Conservation (phyloP, 2,113 vertebrate genomes). For the Pygoscelis antarcticus region DNA sequence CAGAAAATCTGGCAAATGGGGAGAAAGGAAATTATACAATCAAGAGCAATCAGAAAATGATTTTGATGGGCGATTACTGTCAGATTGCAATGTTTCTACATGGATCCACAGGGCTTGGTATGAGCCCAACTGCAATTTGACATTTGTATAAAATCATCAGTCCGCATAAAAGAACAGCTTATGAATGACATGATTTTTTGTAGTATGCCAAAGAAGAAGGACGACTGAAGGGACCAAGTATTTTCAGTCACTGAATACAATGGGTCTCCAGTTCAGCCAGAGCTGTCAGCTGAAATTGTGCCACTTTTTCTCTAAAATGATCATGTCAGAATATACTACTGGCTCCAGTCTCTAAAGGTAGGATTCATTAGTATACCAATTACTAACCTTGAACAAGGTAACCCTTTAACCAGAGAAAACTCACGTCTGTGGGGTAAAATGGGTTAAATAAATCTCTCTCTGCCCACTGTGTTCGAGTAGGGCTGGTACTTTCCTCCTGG, state of each 20-base stretch:
- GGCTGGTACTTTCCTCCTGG: background rate
- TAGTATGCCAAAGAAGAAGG: background rate
- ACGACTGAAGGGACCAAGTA: background rate
- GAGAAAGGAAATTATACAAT: constrained; percentile 15
- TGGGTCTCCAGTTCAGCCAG: background rate
- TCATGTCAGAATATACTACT: background rate
- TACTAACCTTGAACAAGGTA: background rate
- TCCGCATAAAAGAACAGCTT: background rate
- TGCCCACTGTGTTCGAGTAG: accelerated
- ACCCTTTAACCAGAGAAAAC: background rate
- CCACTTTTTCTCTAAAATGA: background rate
- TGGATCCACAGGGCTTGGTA: background rate
- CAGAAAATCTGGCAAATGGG: background rate
- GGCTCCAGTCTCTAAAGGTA: background rate
- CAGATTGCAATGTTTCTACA: constrained; percentile 14
- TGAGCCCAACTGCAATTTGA: background rate
- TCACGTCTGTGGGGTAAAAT: background rate
- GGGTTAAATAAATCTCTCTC: background rate
- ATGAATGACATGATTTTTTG: background rate
- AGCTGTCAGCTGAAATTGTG: background rate
- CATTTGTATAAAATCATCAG: background rate
- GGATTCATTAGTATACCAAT: background rate
- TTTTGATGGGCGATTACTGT: constrained; percentile 26
- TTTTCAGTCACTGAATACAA: background rate
- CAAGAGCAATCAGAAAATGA: background rate